A percentile compares a stretch with the other conserved stretches of the same genome.
Conservation (phyloP, 30 jellyfish, hydroid and myxozoan species). For the Turritopsis rubra region DNA sequence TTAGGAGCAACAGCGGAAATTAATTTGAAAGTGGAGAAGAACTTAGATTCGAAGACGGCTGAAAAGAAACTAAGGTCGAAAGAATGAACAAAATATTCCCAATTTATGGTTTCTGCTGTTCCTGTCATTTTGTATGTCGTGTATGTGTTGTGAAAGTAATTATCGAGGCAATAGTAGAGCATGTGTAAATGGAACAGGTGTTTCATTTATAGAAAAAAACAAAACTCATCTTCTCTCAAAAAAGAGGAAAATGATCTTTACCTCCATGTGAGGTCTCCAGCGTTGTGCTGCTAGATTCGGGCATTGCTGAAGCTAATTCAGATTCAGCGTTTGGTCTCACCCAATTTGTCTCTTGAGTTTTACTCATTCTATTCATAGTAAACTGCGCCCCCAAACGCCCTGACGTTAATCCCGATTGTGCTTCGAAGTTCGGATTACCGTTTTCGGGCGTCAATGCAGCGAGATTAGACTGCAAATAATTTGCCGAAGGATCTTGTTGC, state of each 20-base stretch:
- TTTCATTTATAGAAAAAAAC: too few relatives aligned
- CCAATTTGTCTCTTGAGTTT: slow-evolving; percentile 96
- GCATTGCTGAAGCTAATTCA: slow-evolving; percentile 84
- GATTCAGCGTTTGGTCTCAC: slow-evolving; percentile 78
- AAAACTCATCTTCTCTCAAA: neutral
- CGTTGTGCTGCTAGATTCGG: slow-evolving; percentile 37
- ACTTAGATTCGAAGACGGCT: too few relatives aligned
- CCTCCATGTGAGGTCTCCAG: neutral
- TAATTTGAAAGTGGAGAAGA: neutral
- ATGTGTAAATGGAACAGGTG: neutral
- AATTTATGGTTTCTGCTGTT: neutral
- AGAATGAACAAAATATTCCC: too few relatives aligned
- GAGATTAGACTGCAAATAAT: slow-evolving; percentile 61
- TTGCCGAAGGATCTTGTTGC: slow-evolving; percentile 32
- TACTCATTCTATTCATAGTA: slow-evolving; percentile 59
- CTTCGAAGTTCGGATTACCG: slow-evolving; percentile 33
- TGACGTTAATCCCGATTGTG: slow-evolving; percentile 57
- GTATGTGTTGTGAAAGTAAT: neutral
- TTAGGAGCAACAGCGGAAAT: neutral
- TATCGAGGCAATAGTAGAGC: neutral
- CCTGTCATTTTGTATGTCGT: neutral
- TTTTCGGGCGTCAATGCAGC: slow-evolving; percentile 93
- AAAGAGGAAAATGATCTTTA: neutral
- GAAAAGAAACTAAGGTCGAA: too few relatives aligned
- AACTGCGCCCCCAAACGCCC: slow-evolving; percentile 57